Evolutionary conservation across 1,140 invertebrate genomes (phyloP), one percentile per base, ranked within the genome.

Genomic region (Saccostrea echinata): DNA sequence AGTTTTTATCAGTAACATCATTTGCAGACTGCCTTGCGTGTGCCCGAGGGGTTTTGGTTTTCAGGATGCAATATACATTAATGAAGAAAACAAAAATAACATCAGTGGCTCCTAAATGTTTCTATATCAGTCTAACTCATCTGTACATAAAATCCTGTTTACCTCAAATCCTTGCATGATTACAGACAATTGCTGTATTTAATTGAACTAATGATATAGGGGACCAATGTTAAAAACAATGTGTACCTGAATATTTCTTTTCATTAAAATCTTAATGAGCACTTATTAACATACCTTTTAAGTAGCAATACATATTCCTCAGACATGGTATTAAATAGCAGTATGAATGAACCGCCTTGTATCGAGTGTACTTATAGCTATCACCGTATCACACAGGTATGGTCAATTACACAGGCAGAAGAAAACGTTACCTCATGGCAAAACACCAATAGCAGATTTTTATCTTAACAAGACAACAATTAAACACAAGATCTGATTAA

Each of bases 31-130:
- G 68, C 68, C 68, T 76, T 30, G 27, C 24, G 68, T 61, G 55
- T 76, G 68, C 68, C 68, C 27, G 27, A 76, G 68, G 68, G 68
- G 68, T 30, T 76, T 76, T 30, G 24, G 68, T 27, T 76, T 76
- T 76, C 68, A 76, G 68, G 68, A 76, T 76, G 68, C 68, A 76
- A 76, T 30, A 33, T 76, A 76, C 68, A 76, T 76, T 76, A 76
- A 76, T 76, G 55, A 76, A 76, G 68, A 76, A 76, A 76, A 76
- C 68, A 76, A 76, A 76, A 76, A 76, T 76, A 76, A 76, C 30
- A 33, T 30, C 68, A 76, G 12, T 33, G 68, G 68, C 68, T 76
- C 68, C 68, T 33, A 76, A 76, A 76, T 76, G 68, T 16, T 76
- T 33, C 68, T 76, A 30, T 76, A 76, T 76, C 68, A 76, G 68